These are phyloP conservation scores for Icerya purchasi DNA, from an alignment of 2,888 invertebrate genomes.

Conservation along the genomic window DNA sequence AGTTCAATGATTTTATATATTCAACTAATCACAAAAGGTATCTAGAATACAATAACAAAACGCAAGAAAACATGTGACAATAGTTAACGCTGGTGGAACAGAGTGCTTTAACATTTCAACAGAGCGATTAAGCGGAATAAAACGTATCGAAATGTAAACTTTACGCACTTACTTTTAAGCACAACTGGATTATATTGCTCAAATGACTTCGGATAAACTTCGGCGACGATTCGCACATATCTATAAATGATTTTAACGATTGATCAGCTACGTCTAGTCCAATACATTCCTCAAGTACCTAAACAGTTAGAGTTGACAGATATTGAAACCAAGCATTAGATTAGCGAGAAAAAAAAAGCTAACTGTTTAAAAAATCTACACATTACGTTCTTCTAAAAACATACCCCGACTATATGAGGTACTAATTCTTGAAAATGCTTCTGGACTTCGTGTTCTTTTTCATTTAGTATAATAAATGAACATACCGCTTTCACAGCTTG, in stretches of 20 bases:
- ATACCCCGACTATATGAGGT: slow-evolving; percentile 48
- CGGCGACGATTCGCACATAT: slow-evolving; percentile 78
- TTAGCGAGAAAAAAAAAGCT: no score
- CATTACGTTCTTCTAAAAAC: no score
- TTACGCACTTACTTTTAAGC: slow-evolving; percentile 44
- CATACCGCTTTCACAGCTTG: slow-evolving; percentile 67
- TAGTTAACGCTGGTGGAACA: background rate
- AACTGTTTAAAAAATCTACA: no score
- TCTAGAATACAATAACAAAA: background rate
- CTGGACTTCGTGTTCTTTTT: slow-evolving; percentile 74
- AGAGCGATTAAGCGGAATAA: background rate
- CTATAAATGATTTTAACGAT: slow-evolving; percentile 76
- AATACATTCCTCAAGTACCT: slow-evolving; percentile 59
- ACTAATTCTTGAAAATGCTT: slow-evolving; percentile 73
- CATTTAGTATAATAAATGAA: slow-evolving; percentile 77
- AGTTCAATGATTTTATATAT: no score
- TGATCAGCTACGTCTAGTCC: slow-evolving; percentile 73
- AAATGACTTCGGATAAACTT: slow-evolving; percentile 78
- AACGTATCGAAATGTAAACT: background rate
- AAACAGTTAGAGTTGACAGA: slow-evolving; percentile 19
- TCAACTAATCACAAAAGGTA: slow-evolving; percentile 1
- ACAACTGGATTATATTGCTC: slow-evolving; percentile 64
- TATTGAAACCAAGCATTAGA: no score
- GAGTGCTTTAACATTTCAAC: background rate
- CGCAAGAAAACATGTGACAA: background rate